Conservation (phyloP, 2,888 invertebrate genomes). For the Geophilus truncorum region DNA sequence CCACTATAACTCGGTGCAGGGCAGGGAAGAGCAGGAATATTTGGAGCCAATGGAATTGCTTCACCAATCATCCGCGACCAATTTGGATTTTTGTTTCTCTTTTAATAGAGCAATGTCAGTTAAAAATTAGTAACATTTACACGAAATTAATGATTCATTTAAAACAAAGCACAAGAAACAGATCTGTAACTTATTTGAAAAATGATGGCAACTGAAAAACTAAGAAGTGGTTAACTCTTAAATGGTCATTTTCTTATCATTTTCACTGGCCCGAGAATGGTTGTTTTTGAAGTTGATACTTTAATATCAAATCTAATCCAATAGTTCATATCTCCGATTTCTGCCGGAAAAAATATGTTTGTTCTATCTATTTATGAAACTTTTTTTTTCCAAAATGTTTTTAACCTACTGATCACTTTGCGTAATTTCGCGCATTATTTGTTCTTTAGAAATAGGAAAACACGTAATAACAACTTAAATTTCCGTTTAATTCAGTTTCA, state of each 20-base stretch:
- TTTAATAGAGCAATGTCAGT: not conserved
- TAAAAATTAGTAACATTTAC: not conserved
- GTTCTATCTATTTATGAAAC: not conserved
- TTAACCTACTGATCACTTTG: not conserved
- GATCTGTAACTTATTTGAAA: not conserved
- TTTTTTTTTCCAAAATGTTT: not conserved
- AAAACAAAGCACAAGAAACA: not conserved
- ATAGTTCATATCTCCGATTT: not conserved
- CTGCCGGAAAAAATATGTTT: not conserved
- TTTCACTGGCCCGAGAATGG: not conserved
- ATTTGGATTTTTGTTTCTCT: not conserved
- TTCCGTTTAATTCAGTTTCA: not conserved
- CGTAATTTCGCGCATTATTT: not conserved
- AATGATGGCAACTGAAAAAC: too few species aligned
- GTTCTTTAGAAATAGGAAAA: not conserved
- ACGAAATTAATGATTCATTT: not conserved
- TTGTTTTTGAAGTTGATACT: not conserved
- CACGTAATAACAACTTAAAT: not conserved
- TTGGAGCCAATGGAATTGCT: slow-evolving; percentile 13
- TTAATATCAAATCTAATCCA: not conserved
- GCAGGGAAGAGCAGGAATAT: slow-evolving; percentile 2
- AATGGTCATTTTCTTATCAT: not conserved
- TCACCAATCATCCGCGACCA: slow-evolving; percentile 22
- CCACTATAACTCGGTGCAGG: not conserved
- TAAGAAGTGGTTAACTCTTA: too few species aligned